Percentiles rank a stretch among this genome's conserved stretches.
Evolutionary conservation across 2,888 invertebrate genomes (phyloP).

Genomic region (Chironomus tentans): DNA sequence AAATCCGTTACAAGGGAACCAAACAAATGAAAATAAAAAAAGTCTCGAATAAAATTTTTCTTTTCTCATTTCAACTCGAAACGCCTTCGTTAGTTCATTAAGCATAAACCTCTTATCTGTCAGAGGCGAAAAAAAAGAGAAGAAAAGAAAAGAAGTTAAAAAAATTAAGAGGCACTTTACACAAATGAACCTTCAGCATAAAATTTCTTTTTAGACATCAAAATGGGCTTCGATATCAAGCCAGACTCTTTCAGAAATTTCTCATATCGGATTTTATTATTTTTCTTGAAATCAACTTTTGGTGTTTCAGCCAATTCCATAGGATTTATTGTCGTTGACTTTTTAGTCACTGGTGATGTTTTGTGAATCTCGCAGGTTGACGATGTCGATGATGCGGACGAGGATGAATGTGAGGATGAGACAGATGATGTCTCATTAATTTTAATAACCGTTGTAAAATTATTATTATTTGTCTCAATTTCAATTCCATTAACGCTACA

Average conservation of each 20-base stretch:
- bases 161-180: slow-evolving; percentile 29
- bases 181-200: slow-evolving; percentile 40
- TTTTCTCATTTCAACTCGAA: too few species aligned
- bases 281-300: slow-evolving; percentile 17
- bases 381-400: neutral
- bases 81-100: too few species aligned
- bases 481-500: neutral
- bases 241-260: slow-evolving; percentile 38
- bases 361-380: neutral
- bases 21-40: too few species aligned
- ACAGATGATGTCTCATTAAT: slow-evolving; percentile 13
- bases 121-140: neutral
- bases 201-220: slow-evolving; percentile 39
- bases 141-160: neutral
- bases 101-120: too few species aligned
- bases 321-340: slow-evolving; percentile 1
- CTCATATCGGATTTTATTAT: slow-evolving; percentile 29
- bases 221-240: slow-evolving; percentile 39
- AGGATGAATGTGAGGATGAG: neutral
- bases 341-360: neutral
- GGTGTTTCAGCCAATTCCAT: slow-evolving; percentile 21
- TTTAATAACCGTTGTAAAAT: slow-evolving; percentile 22
- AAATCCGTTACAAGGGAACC: too few species aligned
- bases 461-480: slow-evolving; percentile 17
- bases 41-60: too few species aligned